Evolutionary conservation across 1,140 invertebrate species (phyloP), one percentile per base, ranked within the genome.

Genomic region (Mya arenaria): DNA sequence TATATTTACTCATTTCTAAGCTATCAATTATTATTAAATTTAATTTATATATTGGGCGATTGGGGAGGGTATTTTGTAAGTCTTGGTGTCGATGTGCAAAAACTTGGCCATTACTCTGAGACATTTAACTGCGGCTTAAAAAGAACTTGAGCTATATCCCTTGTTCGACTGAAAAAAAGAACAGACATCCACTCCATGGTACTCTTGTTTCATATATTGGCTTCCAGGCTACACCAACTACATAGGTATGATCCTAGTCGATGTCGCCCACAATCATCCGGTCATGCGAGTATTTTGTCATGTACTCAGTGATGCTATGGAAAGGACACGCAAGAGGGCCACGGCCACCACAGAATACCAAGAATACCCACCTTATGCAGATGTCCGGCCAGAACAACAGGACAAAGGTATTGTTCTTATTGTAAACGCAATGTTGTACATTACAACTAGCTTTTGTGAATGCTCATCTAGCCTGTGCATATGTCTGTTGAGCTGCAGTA

Each of bases 231-330:
- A 83, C 63, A 69, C 56, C 25, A 71, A 77, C 15, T 88, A 87
- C 60, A 48, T 85, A 19, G 77, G 85, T 10, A 82, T 83, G 69
- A 37, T 84, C 34, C 68, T 84, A 55, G 86, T 86, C 13, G 83
- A 86, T 69, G 79, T 84, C 39, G 82, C 84, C 23, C 84, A 87
- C 78, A 86, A 86, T 78, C 79, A 87, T 30, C 86, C 84, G 0
- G 52, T 52, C 34, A 83, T 86, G 79, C 60, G 82, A 10, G 81
- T 85, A 4, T 86, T 85, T 62, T 72, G 68, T 34, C 41, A 37
- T 15, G 34, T 84, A 25, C 39, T 78, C n/a, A 39, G 52, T 32
- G n/a, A 62, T 55, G 44, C 30, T 0, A 28, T 58, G 55, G n/a
- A 55, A 65, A n/a, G 56, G 28, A 17, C 41, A 19, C 8, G 66